Evolutionary conservation across 2,888 invertebrate genomes (phyloP).

Genomic region (Thelaira solivaga): DNA sequence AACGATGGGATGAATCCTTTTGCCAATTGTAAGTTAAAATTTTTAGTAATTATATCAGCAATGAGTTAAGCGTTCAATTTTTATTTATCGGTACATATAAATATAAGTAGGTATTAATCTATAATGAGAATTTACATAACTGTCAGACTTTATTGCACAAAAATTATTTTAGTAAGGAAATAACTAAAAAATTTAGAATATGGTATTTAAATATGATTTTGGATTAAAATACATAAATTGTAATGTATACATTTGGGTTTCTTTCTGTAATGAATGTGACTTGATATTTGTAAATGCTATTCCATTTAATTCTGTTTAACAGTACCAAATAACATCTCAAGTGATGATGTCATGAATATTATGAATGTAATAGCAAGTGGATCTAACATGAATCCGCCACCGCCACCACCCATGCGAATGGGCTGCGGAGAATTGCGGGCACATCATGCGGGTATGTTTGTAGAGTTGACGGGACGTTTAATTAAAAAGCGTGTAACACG

Average conservation of each 20-base stretch:
- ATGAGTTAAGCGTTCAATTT: too few species aligned
- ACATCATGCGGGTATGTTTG: conserved; percentile 78
- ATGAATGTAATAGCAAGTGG: conserved; percentile 74
- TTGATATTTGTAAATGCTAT: too few species aligned
- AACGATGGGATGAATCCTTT: conserved; percentile 67
- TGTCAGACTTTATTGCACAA: too few species aligned
- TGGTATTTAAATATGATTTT: too few species aligned
- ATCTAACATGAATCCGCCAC: conserved; percentile 75
- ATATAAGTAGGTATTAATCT: too few species aligned
- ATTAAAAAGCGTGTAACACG: conserved; percentile 79
- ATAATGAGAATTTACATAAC: too few species aligned
- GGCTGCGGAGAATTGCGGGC: conserved; percentile 80
- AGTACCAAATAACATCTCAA: conserved; percentile 49
- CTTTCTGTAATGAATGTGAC: too few species aligned
- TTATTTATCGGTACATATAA: too few species aligned
- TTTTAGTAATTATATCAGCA: not conserved
- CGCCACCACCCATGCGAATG: conserved; percentile 74
- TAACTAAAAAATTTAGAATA: too few species aligned
- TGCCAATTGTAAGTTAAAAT: conserved; percentile 67
- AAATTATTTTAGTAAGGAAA: too few species aligned
- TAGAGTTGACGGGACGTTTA: conserved; percentile 82
- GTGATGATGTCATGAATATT: conserved; percentile 72
- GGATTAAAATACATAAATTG: too few species aligned
- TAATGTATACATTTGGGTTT: too few species aligned
- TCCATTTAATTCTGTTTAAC: not conserved